Evolutionary conservation across 2,113 vertebrate genomes (phyloP).

Genomic region (Hippocampus guttulatus): DNA sequence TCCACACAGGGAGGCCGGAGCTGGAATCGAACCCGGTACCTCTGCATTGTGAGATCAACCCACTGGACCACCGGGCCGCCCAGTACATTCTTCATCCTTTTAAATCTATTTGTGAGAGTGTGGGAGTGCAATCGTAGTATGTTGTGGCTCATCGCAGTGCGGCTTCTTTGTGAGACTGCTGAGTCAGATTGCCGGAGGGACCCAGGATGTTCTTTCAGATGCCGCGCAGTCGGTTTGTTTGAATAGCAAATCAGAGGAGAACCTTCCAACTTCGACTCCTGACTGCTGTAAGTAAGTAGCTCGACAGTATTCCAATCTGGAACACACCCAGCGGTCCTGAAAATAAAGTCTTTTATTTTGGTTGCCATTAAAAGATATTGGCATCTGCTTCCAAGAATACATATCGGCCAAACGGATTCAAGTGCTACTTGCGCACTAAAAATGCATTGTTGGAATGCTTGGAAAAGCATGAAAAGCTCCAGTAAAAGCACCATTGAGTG

Average conservation of each 20-base stretch:
- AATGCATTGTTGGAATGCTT: not conserved
- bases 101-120: not conserved
- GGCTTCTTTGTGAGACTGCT: slow-evolving; percentile 45
- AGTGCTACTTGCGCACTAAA: not conserved
- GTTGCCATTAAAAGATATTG: not conserved
- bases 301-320: not conserved
- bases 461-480: not conserved
- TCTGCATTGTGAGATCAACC: no score
- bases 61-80: no score
- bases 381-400: not conserved
- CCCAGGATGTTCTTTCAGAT: slow-evolving; percentile 24
- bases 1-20: no score
- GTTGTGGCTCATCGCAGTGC: slow-evolving; percentile 17
- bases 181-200: slow-evolving; percentile 27
- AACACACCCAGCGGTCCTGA: not conserved
- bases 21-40: no score
- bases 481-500: not conserved
- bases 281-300: not conserved
- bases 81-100: not conserved
- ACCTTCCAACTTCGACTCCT: not conserved
- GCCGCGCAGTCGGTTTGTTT: slow-evolving; percentile 13
- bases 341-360: not conserved
- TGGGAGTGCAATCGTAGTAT: not conserved
- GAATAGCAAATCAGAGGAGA: not conserved
- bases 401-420: not conserved